Evolutionary conservation across 2,113 vertebrate species (phyloP), one percentile per base, ranked within the genome.

Genomic region (Micromys minutus): DNA sequence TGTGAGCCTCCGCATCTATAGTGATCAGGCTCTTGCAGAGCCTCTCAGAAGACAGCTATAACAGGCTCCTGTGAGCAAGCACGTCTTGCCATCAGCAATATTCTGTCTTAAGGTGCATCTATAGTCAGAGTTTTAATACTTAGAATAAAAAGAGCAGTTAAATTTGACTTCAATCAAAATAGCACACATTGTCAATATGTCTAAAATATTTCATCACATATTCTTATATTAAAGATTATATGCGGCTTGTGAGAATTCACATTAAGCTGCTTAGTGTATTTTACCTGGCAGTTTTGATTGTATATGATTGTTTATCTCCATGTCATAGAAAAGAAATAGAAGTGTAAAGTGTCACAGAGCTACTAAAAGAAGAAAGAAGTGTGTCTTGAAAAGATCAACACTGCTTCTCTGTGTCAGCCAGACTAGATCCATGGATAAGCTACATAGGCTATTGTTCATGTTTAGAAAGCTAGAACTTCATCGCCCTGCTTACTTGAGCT

Each of bases 331-430:
- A 52, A 93, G 80, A 71, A 93, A 89, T 36, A n/a, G 36, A 86
- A 71, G 45, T 24, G n/a, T 45, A 92, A 87, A 63, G 31, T 31
- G 17, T 88, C 34, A 89, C 42, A 76, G 55, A 88, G 13, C 71
- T 89, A 79, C 52, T 76, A 77, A 93, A 95, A 42, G 55, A 24
- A 87, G 34, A 57, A 36, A 86, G 90, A 76, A 26, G n/a, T 29
- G 17, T 91, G 31, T 61, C 83, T 55, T 45, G 69, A 55, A 39
- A 15, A 17, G 39, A 26, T 36, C n/a, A 69, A 63, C 24, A 22
- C 45, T 55, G 71, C 81, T 85, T 86, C 19, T 74, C 9, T 57
- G 45, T 97, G 74, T 71, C 63, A 11, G 29, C 42, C 26, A 67
- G 4, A 88, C 13, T 8, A 57, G 42, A 69, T 29, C 45, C 31